Percentiles rank a stretch among this genome's conserved stretches.
phyloP scores from a whole-genome alignment of 2,888 invertebrate species.

The Gerosis bhagava region DNA sequence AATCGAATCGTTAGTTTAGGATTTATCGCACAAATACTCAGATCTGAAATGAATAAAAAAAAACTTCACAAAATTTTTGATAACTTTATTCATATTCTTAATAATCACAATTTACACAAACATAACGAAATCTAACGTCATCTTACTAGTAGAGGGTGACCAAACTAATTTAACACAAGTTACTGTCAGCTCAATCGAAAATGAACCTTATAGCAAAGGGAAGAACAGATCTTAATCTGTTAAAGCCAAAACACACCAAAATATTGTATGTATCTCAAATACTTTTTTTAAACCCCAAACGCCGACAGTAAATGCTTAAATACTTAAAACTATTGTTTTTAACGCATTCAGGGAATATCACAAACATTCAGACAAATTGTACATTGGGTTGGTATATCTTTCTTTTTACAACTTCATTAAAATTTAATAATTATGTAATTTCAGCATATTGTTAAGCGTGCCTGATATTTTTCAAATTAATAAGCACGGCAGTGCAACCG shows the following conservation, averaged over 20 bases:
- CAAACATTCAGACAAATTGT: conserved; percentile 12
- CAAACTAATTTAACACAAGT: conserved; percentile 17
- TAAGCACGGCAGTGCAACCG: too few relatives aligned
- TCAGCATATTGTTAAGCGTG: too few relatives aligned
- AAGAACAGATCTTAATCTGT: background rate
- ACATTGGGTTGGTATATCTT: conserved; percentile 3
- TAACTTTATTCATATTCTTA: conserved; percentile 74
- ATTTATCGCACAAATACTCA: too few relatives aligned
- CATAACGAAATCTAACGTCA: conserved; percentile 73
- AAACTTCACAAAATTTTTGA: conserved; percentile 55
- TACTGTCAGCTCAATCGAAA: conserved; percentile 2
- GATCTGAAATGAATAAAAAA: too few relatives aligned
- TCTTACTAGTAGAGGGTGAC: conserved; percentile 40
- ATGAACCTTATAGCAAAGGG: conserved; percentile 12
- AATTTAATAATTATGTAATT: too few relatives aligned
- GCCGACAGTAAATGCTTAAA: conserved; percentile 4
- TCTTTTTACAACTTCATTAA: too few relatives aligned
- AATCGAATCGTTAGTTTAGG: too few relatives aligned
- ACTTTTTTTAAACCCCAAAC: background rate
- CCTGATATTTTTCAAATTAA: too few relatives aligned
- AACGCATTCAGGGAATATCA: conserved; percentile 12
- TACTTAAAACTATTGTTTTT: conserved; percentile 16
- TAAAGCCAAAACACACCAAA: conserved; percentile 9
- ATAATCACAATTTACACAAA: conserved; percentile 78
- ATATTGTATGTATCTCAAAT: conserved; percentile 6